These are phyloP conservation scores for Drosophila testacea DNA, from an alignment of 2,888 invertebrate genomes.

Conservation along the genomic window DNA sequence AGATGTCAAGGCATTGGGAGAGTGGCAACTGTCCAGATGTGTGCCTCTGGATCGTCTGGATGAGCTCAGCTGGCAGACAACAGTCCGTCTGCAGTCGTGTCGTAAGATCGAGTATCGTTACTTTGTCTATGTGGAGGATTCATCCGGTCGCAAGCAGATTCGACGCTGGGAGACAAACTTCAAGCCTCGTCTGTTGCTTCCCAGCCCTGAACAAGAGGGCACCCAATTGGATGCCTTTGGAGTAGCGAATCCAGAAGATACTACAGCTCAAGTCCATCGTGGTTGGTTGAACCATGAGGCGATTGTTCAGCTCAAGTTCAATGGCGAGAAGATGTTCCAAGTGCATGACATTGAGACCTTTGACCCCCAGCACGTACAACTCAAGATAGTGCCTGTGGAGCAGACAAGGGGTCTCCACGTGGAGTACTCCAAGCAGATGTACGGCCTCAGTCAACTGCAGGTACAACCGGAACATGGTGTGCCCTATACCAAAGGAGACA, in stretches of 20 bases:
- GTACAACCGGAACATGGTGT: conserved; percentile 73
- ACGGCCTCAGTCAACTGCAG: conserved; percentile 75
- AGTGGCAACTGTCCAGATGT: conserved; percentile 89
- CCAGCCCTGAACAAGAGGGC: conserved; percentile 55
- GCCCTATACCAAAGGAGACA: conserved; percentile 75
- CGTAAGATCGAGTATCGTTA: conserved; percentile 85
- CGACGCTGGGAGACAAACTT: conserved; percentile 86
- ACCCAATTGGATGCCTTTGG: conserved; percentile 63
- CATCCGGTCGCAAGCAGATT: conserved; percentile 80
- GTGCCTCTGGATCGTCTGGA: conserved; percentile 82
- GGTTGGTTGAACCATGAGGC: conserved; percentile 93
- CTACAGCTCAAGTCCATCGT: conserved; percentile 86
- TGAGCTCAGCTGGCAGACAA: conserved; percentile 87
- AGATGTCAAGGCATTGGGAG: conserved; percentile 89
- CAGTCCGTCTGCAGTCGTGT: conserved; percentile 87
- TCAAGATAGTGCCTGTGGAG: conserved; percentile 85
- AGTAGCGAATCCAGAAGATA: conserved; percentile 31
- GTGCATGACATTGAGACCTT: conserved; percentile 85
- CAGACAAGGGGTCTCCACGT: conserved; percentile 64
- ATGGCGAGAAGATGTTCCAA: conserved; percentile 89
- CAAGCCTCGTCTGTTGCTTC: conserved; percentile 84
- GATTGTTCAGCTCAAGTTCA: conserved; percentile 92
- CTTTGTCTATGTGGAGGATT: conserved; percentile 81
- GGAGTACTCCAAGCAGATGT: conserved; percentile 79
- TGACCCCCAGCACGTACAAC: conserved; percentile 83